Percentiles rank a stretch among this genome's conserved stretches.
These are phyloP conservation scores for Temnothorax ravouxi DNA, from an alignment of 2,888 invertebrate species.

Conservation along the genomic window DNA sequence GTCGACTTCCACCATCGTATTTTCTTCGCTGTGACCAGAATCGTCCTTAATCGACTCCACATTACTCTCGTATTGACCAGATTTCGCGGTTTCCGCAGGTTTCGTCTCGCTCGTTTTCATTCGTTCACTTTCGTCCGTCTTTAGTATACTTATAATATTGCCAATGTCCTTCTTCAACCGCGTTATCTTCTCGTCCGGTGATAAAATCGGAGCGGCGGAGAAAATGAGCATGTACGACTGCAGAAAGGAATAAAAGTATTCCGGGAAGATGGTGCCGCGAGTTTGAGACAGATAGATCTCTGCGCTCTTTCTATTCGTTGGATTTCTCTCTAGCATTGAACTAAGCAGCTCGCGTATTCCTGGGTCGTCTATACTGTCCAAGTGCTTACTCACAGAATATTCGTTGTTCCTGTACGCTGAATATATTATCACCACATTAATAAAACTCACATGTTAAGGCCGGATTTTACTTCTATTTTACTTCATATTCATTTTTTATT, in stretches of 20 bases:
- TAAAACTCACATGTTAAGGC: constrained; percentile 5
- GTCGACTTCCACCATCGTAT: constrained; percentile 77
- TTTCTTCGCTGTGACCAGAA: constrained; percentile 87
- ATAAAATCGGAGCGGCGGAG: constrained; percentile 93
- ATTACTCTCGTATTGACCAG: constrained; percentile 82
- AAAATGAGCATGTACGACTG: constrained; percentile 98
- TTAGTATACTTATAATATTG: constrained; percentile 93
- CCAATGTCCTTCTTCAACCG: constrained; percentile 94
- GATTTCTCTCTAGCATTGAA: constrained; percentile 96
- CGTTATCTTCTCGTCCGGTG: constrained; percentile 95
- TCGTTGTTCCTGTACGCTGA: constrained; percentile 93
- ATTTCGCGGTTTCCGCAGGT: constrained; percentile 82
- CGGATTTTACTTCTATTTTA: not conserved
- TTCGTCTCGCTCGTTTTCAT: constrained; percentile 62
- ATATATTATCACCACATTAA: constrained; percentile 50
- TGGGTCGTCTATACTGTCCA: constrained; percentile 93
- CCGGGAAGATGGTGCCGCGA: constrained; percentile 95
- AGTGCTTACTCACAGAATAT: constrained; percentile 91
- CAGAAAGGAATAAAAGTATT: constrained; percentile 97
- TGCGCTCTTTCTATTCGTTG: constrained; percentile 92
- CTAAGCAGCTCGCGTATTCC: constrained; percentile 90
- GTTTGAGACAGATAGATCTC: constrained; percentile 96
- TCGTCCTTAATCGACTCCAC: constrained; percentile 84
- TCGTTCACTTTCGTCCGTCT: constrained; percentile 79
- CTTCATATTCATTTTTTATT: constrained; percentile 27